Conservation (phyloP, 2,797 vertebrate genomes). For the Apodemus agrarius region DNA sequence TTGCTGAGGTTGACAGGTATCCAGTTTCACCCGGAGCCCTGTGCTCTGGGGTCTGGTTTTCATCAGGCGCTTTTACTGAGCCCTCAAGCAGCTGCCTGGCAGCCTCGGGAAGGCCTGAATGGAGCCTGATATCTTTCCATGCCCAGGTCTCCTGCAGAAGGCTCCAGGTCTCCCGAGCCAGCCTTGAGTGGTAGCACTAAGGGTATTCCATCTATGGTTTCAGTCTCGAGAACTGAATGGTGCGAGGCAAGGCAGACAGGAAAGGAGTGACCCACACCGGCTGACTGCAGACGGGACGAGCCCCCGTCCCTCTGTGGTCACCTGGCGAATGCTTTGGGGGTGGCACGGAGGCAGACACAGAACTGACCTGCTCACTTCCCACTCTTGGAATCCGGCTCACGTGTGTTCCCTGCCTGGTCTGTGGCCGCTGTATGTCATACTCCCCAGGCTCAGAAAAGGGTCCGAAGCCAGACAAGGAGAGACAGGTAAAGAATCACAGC, state of each 20-base stretch:
- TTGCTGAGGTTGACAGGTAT: slow-evolving; percentile 67
- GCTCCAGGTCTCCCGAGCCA: neutral
- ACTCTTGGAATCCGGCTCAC: neutral
- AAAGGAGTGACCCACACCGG: neutral
- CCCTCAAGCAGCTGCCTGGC: slow-evolving; percentile 64
- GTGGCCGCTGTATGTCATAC: neutral
- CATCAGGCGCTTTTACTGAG: slow-evolving; percentile 76
- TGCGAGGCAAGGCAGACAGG: neutral
- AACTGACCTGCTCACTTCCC: neutral
- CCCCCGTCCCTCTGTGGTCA: neutral
- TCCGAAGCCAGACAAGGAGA: neutral
- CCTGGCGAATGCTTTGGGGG: neutral
- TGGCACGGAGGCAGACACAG: neutral
- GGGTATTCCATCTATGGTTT: neutral
- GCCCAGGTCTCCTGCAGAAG: neutral
- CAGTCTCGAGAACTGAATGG: neutral
- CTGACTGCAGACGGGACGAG: neutral
- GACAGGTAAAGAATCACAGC: neutral
- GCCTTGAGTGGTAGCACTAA: neutral
- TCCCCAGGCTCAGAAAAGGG: neutral
- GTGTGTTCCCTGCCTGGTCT: neutral
- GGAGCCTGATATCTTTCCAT: neutral
- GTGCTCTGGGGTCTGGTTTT: slow-evolving; percentile 79
- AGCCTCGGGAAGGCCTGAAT: neutral
- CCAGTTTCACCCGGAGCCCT: slow-evolving; percentile 66